These are phyloP conservation scores for Delichon dasypus DNA, from an alignment of 2,797 vertebrate species.

Conservation along the genomic window DNA sequence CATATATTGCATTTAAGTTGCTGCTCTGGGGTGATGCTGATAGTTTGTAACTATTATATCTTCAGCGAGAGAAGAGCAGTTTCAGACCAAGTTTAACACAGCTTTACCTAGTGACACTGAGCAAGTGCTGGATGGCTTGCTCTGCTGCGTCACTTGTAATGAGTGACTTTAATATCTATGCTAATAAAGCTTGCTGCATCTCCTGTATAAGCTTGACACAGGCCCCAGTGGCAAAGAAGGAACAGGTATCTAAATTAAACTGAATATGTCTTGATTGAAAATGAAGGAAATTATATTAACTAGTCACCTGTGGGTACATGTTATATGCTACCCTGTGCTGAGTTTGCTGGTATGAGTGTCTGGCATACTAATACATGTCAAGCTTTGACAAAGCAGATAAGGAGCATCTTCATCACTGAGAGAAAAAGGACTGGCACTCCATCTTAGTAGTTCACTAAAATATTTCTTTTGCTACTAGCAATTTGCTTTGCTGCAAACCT, in stretches of 20 bases:
- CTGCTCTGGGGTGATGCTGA: neutral
- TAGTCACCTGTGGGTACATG: conserved; percentile 8
- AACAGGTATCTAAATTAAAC: conserved; percentile 42
- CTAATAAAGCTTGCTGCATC: neutral
- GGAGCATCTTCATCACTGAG: neutral
- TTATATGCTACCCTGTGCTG: neutral
- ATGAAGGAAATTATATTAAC: conserved; percentile 42
- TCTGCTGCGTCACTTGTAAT: neutral
- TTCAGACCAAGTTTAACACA: neutral
- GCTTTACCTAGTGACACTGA: neutral
- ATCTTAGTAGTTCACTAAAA: neutral
- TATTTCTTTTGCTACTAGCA: neutral
- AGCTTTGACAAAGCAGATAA: neutral
- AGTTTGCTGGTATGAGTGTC: neutral
- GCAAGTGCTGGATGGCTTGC: neutral
- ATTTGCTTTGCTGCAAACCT: neutral
- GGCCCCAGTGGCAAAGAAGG: conserved; percentile 7
- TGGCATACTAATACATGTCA: neutral
- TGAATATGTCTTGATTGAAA: conserved; percentile 36
- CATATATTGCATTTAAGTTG: neutral
- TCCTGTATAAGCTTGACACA: neutral
- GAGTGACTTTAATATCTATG: conserved; percentile 47
- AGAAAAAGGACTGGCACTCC: neutral
- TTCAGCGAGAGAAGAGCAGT: neutral
- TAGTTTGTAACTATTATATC: neutral